Evolutionary conservation across 2,797 vertebrate species (phyloP).

Genomic region (Phalloptychus januarius): DNA sequence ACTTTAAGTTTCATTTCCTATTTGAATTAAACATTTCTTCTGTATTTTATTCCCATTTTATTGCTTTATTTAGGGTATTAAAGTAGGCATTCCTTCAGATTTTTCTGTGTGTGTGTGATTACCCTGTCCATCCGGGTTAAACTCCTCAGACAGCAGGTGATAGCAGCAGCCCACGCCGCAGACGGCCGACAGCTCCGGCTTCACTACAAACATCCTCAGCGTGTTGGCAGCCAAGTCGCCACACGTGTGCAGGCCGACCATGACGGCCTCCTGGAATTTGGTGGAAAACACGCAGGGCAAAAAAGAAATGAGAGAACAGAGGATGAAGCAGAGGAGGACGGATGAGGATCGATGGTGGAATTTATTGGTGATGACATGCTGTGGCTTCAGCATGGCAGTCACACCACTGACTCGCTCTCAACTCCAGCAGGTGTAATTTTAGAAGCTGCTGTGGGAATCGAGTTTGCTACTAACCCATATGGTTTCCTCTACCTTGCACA

Average conservation of each 20-base stretch:
- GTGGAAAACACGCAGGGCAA: conserved; percentile 12
- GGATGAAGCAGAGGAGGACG: background rate
- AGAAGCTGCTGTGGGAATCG: conserved; percentile 42
- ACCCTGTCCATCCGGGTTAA: conserved; percentile 80
- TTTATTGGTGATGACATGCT: conserved; percentile 56
- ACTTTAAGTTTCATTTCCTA: no score
- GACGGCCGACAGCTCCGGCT: conserved; percentile 88
- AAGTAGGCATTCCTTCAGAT: background rate
- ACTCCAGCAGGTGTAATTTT: conserved; percentile 51
- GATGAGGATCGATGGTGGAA: conserved; percentile 47
- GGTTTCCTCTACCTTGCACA: background rate
- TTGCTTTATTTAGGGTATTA: background rate
- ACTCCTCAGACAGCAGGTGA: conserved; percentile 85
- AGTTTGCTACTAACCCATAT: conserved; percentile 5
- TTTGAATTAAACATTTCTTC: background rate
- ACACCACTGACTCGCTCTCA: conserved; percentile 20
- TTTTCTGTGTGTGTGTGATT: conserved; percentile 27
- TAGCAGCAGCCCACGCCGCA: conserved; percentile 99
- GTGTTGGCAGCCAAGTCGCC: conserved; percentile 91
- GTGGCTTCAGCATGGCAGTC: conserved; percentile 37
- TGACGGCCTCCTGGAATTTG: conserved; percentile 85
- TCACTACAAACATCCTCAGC: conserved; percentile 88
- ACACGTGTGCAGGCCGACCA: conserved; percentile 97
- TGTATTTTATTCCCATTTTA: background rate
- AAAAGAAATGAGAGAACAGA: conserved; percentile 5